Base-by-base conservation (phyloP, 2,888 invertebrate species). In the Cerceris rybyensis region DNA sequence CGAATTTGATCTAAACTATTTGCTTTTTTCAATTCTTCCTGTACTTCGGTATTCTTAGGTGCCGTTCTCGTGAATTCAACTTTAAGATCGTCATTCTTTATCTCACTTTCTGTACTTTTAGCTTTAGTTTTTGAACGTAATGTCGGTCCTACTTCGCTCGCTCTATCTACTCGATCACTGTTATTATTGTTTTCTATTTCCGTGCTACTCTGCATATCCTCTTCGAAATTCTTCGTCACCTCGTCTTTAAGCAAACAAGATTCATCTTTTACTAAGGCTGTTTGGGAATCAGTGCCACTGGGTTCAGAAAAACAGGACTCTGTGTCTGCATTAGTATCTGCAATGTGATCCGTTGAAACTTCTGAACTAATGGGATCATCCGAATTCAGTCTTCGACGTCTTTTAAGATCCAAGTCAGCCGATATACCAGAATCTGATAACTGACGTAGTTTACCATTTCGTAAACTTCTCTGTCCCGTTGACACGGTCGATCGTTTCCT, bases 401-500 rank as follows among this genome's bases (percentile, higher is more conserved):
- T 89, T 66, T 87, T 90, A 0, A 75, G 16, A 5, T 91, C 91
- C 54, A 83, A 66, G 13, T 91, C 91, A 0, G 79, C 50, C 1
- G 86, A 79, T 8, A 87, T 78, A 0, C 84, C 86, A 0, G 88
- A 88, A 46, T 91, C 90, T 0, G 89, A 80, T 9, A 94, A 92
- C 91, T 95, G 95, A 70, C 95, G 93, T 59, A 95, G 94, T 88
- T 95, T 95, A 0, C 95, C 95, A 90, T 95, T 96, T 66, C 96
- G 93, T 70, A 95, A 92, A 77, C 94, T 94, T 80, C 95, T 94
- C 41, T 93, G 93, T 80, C 94, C 94, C 68, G 78, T 66, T 17
- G 82, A 69, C 59, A 80, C 83, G 17, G 74, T 82, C 28, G 85
- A 79, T 50, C 88, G 87, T 65, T 89, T 90, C 49, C 89, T 87